Conservation (phyloP, 2,888 invertebrate genomes). For the Volucella bombylans region DNA sequence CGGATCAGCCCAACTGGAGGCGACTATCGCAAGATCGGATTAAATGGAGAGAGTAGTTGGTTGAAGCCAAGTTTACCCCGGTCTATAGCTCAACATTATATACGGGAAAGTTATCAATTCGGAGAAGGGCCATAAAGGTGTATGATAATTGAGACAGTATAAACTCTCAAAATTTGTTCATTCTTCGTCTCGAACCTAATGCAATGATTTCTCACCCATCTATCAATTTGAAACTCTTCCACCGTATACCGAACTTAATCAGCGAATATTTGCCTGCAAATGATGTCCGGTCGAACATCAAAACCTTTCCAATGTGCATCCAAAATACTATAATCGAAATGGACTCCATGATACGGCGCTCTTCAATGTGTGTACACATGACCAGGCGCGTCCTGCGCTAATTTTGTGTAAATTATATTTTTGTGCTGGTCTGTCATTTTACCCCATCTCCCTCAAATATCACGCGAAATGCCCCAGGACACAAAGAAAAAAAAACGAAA, state of each 20-base stretch:
- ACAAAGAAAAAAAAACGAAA: conserved; percentile 4
- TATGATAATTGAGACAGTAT: conserved; percentile 10
- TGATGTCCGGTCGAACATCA: conserved; percentile 70
- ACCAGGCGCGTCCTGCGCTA: conserved; percentile 71
- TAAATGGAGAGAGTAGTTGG: too few species aligned
- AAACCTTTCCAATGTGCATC: conserved; percentile 62
- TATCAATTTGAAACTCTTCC: conserved; percentile 18
- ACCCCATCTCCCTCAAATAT: not conserved
- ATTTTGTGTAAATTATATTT: conserved; percentile 74
- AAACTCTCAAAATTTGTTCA: conserved; percentile 40
- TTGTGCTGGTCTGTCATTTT: conserved; percentile 70
- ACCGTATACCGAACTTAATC: conserved; percentile 69
- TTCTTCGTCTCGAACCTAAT: conserved; percentile 58
- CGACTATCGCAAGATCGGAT: too few species aligned
- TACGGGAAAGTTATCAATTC: too few species aligned
- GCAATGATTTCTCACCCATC: conserved; percentile 8
- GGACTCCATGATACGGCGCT: conserved; percentile 62
- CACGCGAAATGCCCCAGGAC: not conserved
- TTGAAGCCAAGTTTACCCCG: too few species aligned
- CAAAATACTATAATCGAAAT: conserved; percentile 69
- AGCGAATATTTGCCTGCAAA: conserved; percentile 68
- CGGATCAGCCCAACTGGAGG: too few species aligned
- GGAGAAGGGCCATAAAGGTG: conserved; percentile 6
- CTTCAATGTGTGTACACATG: conserved; percentile 72
- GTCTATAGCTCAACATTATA: too few species aligned